Evolutionary conservation across 2,888 invertebrate species (phyloP), one percentile per base, ranked within the genome.

Genomic region (Erebia epiphron): DNA sequence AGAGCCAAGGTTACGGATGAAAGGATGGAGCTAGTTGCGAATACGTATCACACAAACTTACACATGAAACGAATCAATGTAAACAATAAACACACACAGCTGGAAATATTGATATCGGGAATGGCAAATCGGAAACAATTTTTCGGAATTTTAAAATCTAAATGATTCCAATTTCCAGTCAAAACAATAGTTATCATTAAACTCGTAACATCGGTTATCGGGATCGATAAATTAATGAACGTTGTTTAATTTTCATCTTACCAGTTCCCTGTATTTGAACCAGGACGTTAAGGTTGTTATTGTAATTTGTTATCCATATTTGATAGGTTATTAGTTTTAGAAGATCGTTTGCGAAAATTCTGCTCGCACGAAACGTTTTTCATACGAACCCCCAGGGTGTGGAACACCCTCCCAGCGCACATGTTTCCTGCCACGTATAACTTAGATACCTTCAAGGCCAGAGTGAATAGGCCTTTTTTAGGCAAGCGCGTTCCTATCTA

Each of bases 21-120:
- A 62, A 62, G 43, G 61, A 43, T 18, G 16, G 18, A 11, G 43
- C 9, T 35, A n/a, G 41, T 60, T 41, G 60, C 43, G 8, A 50
- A 50, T 63, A 63, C 49, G 49, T 49, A 52, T 52, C 50, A 52
- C n/a, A 64, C 35, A 16, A 64, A 64, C 21, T 13, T n/a, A 41
- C 16, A 50, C 18, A n/a, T 46, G 21, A 43, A 61, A 18, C 43
- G 61, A 2, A 46, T 18, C 14, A 4, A 18, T 61, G 61, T 46
- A 46, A 46, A 61, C 43, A 52, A 50, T 57, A 41, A 52, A 64
- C 64, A 35, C 8, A 13, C 5, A 41, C 64, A 64, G 35, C 52
- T 64, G 64, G 41, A n/a, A 52, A 64, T 41, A 64, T 54, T 64
- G 52, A 64, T 64, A 54, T 41, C 52, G 11, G 16, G 35, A 62